Conservation (phyloP, 1,140 invertebrate genomes). For the Sesamia nonagrioides region DNA sequence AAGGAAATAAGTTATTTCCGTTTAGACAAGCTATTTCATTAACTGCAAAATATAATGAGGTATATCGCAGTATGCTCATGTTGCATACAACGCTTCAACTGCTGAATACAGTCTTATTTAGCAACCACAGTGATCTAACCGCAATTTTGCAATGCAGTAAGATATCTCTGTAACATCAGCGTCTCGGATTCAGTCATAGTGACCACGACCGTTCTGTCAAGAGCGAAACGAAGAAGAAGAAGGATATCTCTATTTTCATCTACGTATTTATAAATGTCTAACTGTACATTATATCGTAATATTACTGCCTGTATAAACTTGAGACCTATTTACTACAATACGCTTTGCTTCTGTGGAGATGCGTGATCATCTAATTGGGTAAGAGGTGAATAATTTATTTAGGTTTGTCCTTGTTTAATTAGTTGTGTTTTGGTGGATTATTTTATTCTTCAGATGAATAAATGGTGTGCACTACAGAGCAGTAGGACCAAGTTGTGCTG, state of each 20-base stretch:
- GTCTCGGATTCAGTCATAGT: no score
- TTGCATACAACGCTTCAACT: neutral
- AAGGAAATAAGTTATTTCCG: no score
- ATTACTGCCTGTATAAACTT: neutral
- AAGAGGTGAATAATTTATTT: no score
- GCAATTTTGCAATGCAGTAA: constrained; percentile 22
- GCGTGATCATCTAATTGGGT: neutral
- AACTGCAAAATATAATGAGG: neutral
- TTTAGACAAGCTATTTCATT: no score
- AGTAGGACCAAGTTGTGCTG: constrained; percentile 61
- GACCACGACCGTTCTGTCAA: no score
- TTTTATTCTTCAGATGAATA: constrained; percentile 26
- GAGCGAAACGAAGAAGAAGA: no score
- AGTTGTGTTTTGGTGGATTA: neutral
- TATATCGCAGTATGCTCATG: neutral
- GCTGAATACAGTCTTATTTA: constrained; percentile 9
- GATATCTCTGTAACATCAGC: no score
- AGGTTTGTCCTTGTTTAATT: no score
- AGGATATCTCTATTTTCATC: constrained; percentile 21
- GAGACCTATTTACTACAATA: neutral
- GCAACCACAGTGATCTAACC: constrained; percentile 28
- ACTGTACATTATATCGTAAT: neutral
- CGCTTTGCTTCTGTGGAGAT: no score
- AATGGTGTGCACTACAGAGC: constrained; percentile 52
- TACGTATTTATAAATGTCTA: constrained; percentile 24